Evolutionary conservation across 2,888 invertebrate species (phyloP).

Genomic region (Steinernema scapterisci): DNA sequence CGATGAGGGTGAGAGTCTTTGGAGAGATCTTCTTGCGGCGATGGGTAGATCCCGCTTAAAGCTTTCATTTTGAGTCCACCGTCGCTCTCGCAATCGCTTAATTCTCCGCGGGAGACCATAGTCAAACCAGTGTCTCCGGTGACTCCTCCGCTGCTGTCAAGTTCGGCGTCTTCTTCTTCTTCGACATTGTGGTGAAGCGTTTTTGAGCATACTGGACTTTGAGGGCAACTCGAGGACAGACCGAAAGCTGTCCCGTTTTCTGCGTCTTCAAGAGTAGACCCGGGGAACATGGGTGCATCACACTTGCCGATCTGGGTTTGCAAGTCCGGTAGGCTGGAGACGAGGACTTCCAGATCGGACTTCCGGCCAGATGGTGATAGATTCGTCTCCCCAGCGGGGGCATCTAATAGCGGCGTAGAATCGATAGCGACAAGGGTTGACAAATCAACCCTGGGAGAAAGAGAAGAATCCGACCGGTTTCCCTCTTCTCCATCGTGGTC

Average conservation of each 20-base stretch:
- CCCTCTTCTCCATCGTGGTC: too few relatives aligned
- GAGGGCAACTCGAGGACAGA: neutral
- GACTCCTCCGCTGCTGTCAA: neutral
- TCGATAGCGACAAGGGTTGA: neutral
- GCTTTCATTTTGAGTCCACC: slow-evolving; percentile 10
- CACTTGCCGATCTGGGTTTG: neutral
- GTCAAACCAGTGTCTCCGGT: neutral
- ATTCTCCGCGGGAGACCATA: neutral
- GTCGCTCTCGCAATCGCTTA: slow-evolving; percentile 11
- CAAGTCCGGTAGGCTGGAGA: neutral
- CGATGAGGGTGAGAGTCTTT: neutral
- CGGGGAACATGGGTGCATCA: neutral
- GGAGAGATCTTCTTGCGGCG: neutral
- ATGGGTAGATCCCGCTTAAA: neutral
- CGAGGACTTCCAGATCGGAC: neutral
- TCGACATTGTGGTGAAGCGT: too few relatives aligned
- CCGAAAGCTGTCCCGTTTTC: neutral
- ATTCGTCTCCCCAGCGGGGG: neutral
- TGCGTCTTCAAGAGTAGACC: neutral
- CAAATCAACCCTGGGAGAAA: neutral
- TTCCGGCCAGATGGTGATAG: neutral
- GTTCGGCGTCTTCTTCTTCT: neutral
- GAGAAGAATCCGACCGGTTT: neutral
- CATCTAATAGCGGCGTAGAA: neutral
- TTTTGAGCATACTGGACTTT: slow-evolving; percentile 15